These are phyloP conservation scores for Dicyrtoma fusca DNA, from an alignment of 2,888 invertebrate species.

Conservation along the genomic window DNA sequence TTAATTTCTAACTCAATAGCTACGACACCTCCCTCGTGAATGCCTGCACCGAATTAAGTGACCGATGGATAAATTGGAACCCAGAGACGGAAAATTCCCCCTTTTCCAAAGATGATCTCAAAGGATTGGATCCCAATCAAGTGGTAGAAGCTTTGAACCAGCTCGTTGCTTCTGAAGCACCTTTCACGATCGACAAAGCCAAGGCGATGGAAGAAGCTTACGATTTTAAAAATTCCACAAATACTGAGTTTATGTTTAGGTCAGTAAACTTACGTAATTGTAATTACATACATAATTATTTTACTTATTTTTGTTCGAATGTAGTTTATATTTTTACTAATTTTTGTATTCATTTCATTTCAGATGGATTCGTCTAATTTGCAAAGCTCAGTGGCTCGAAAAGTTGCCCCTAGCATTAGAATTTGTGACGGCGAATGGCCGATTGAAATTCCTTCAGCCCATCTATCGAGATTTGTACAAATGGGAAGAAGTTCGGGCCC, in stretches of 20 bases:
- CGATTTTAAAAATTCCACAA: conserved; percentile 68
- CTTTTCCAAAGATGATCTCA: conserved; percentile 64
- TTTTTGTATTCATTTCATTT: conserved; percentile 58
- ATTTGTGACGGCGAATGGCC: conserved; percentile 81
- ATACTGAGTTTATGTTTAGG: conserved; percentile 74
- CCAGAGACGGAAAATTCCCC: conserved; percentile 58
- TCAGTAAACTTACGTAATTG: conserved; percentile 55
- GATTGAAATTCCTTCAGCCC: conserved; percentile 90
- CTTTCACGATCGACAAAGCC: conserved; percentile 65
- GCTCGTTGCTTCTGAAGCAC: conserved; percentile 65
- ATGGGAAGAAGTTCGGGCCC: conserved; percentile 73
- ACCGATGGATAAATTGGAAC: conserved; percentile 65
- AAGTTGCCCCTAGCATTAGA: conserved; percentile 71
- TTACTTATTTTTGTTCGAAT: too few species aligned
- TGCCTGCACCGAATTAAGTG: conserved; percentile 66
- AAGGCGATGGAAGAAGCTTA: conserved; percentile 69
- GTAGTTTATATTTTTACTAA: not conserved
- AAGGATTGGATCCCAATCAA: conserved; percentile 68
- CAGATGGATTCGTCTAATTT: conserved; percentile 76
- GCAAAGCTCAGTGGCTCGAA: conserved; percentile 72
- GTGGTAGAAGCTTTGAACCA: conserved; percentile 71
- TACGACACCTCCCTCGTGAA: conserved; percentile 72
- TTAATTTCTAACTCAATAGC: conserved; percentile 61
- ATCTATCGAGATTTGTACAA: conserved; percentile 79
- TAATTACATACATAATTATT: too few species aligned